Evolutionary conservation across 2,888 invertebrate genomes (phyloP), one percentile per base, ranked within the genome.

Genomic region (Orgyia antiqua): DNA sequence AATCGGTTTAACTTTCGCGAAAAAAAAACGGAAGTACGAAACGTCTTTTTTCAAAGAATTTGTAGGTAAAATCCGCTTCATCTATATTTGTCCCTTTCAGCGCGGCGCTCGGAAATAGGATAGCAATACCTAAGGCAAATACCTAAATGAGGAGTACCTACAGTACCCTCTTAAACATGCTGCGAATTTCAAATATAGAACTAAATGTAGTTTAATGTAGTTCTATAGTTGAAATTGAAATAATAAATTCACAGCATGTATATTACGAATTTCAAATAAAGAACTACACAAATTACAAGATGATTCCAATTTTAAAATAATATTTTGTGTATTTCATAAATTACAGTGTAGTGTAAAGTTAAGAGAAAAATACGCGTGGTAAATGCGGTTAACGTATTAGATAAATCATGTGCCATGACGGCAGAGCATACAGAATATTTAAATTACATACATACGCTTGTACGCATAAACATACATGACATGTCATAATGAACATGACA

Each of bases 321-420:
- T 19, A 13, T 9, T 27, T 27, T 10, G 11, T 3, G 3, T 19
- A 5, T 27, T 27, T 12, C n/a, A 17, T 4, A 17, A 24, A 24
- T 20, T n/a, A 20, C 20, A 9, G 9, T 8, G 20, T 20, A 9
- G n/a, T 4, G 15, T 15, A 10, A 26, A 26, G n/a, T n/a, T 26
- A 26, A 26, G 8, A 13, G 15, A 8, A 13, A 24, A 24, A 24
- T 2, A 4, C 7, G n/a, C 12, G 13, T 13, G 7, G 13, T 24
- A 13, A 24, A 13, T 24, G 24, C 8, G 4, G 13, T 24, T 24
- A 15, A 6, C 9, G 13, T 27, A 7, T 27, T 24, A 24, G 9
- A 17, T 11, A 29, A 24, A 24, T 24, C 25, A 31, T 15, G 9
- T 2, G 20, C 8, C 13, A 13, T 15, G 21, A 13, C 21, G 17